Base-by-base conservation (phyloP, 2,797 vertebrate species). In the Numenius phaeopus region DNA sequence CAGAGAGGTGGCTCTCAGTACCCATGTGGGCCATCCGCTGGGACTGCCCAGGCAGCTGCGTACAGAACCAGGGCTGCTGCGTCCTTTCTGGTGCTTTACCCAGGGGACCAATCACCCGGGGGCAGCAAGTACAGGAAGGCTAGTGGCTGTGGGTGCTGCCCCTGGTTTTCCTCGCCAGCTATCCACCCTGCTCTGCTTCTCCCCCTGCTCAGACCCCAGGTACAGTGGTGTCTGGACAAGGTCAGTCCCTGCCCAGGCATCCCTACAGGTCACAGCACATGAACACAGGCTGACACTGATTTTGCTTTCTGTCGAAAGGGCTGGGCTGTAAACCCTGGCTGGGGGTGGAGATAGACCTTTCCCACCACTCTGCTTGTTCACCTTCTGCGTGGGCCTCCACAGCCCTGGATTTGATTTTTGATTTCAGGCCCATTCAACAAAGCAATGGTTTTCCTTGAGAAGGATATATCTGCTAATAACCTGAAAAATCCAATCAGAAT, bases 81-180 rank as follows among this genome's bases (percentile, higher is more conserved):
- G 0, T 34, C 34, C 32, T 49, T 40, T 57, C 30, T 24, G 13
- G 0, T 32, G 26, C 42, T 83, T 22, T 9, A 23, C 14, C 27
- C 11, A 14, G 3, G 11, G 12, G 0, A 46, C 11, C 7, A 22
- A 32, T 34, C 9, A 9, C 15, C 0, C 0, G 4, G 47, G 34
- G 15, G 4, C 22, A 90, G 39, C 14, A 21, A 55, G 42, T 11
- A 64, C 37, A 52, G 49, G 59, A 66, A 34, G 32, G 20, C 34
- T 55, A 22, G 8, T 9, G 26, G 23, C 21, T 40, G 21, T 17
- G 22, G 32, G 32, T 85, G 26, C 7, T 5, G 24, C 4, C 15
- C 18, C 16, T 40, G 9, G 3, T 67, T 7, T 70, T 11, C 24
- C 34, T 34, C 0, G 0, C 5, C 22, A 42, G 7, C 6, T 24